A percentile compares a stretch with the other conserved stretches of the same genome.
Conservation (phyloP, 1,140 invertebrate species). For the Aphaenogaster floridana region DNA sequence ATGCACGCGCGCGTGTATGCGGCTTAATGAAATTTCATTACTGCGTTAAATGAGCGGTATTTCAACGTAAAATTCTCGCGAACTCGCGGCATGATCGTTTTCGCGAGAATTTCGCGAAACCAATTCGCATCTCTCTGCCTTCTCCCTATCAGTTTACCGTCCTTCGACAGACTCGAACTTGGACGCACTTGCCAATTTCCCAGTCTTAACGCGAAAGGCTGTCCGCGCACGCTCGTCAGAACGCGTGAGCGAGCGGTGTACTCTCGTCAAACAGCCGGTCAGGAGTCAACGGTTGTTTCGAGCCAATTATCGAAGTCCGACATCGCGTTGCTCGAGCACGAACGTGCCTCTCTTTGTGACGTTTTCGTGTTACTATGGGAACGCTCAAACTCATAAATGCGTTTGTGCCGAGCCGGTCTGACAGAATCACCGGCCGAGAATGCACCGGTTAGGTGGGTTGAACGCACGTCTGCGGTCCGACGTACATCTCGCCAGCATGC, state of each 20-base stretch:
- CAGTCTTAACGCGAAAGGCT: neutral
- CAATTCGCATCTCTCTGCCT: neutral
- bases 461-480: neutral
- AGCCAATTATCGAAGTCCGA: constrained; percentile 57
- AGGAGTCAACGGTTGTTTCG: constrained; percentile 36
- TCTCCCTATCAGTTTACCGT: neutral
- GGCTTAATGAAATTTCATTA: constrained; percentile 41
- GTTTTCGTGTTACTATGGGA: constrained; percentile 46
- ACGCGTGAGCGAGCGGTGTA: neutral
- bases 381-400: constrained; percentile 14
- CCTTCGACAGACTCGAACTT: neutral
- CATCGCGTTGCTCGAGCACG: constrained; percentile 19
- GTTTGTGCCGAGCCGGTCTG: constrained; percentile 1
- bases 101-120: neutral
- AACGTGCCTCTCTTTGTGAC: constrained; percentile 13
- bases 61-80: neutral
- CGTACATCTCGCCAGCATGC: neutral
- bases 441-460: constrained; percentile 12
- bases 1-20: neutral
- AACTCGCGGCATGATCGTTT: neutral
- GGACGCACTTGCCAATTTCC: neutral
- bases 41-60: neutral
- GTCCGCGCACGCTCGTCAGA: neutral
- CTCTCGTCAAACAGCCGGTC: constrained; percentile 3
- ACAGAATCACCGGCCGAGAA: constrained; percentile 11